Conservation (phyloP, 2,888 invertebrate species). For the Aricia artaxerxes region DNA sequence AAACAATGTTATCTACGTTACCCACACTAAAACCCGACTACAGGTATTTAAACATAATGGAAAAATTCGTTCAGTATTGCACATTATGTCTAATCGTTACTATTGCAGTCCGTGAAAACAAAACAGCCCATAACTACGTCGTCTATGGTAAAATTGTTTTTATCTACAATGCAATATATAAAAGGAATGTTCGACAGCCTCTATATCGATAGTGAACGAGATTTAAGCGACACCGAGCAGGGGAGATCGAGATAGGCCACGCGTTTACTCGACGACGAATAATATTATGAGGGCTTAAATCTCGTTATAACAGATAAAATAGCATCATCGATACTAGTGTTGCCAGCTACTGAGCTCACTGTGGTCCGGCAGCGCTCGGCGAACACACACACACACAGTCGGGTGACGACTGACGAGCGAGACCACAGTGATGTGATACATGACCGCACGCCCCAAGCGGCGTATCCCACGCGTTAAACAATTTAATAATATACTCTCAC, state of each 20-base stretch:
- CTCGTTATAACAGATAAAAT: slow-evolving; percentile 39
- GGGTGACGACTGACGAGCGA: slow-evolving; percentile 9
- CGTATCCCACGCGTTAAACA: slow-evolving; percentile 50
- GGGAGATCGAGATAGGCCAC: slow-evolving; percentile 32
- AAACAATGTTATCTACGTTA: slow-evolving; percentile 52
- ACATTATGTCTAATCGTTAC: slow-evolving; percentile 51
- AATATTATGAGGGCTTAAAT: slow-evolving; percentile 29
- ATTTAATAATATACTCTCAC: slow-evolving; percentile 61
- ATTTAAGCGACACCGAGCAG: slow-evolving; percentile 36
- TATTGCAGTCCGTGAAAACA: slow-evolving; percentile 54
- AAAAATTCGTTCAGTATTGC: slow-evolving; percentile 56
- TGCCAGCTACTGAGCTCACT: slow-evolving; percentile 28
- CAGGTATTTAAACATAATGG: slow-evolving; percentile 54
- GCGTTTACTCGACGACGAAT: slow-evolving; percentile 9
- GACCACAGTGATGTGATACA: slow-evolving; percentile 48
- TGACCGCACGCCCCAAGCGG: slow-evolving; percentile 74
- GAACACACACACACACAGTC: neutral
- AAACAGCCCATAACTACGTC: slow-evolving; percentile 71
- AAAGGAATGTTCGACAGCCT: slow-evolving; percentile 66
- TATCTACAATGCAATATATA: slow-evolving; percentile 54
- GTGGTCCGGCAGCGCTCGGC: slow-evolving; percentile 1
- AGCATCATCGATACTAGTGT: slow-evolving; percentile 37
- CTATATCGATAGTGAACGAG: slow-evolving; percentile 40
- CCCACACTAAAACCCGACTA: slow-evolving; percentile 57
- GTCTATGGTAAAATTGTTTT: slow-evolving; percentile 58